Evolutionary conservation across 1,140 invertebrate species (phyloP), one percentile per base, ranked within the genome.

Genomic region (Hylaeus anthracinus): DNA sequence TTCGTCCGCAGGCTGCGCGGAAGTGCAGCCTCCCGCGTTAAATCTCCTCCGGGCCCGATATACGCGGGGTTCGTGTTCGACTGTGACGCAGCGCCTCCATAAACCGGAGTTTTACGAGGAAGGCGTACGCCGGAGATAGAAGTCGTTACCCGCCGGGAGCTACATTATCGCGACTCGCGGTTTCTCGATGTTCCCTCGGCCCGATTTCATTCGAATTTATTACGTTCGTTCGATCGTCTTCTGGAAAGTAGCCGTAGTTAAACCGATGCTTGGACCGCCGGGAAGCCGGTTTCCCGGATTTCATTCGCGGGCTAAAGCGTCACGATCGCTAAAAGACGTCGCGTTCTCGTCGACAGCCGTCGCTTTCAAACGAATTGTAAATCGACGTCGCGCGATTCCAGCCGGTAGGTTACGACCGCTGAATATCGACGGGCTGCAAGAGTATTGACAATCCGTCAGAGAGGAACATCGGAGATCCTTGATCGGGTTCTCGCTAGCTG

Each of bases 161-260:
- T 78, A 63, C 79, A 39, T 77, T 77, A 81, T 78, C 79, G 73
- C 37, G 26, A n/a, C 1, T 41, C 63, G 78, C 45, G 71, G 70
- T 70, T 69, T 70, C 58, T 55, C 41, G 45, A 69, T 76, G 64
- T n/a, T 77, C 60, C 53, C n/a, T 26, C 41, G 72, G 37, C 43
- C 53, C 61, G 71, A 53, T 70, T 79, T 79, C 73, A 79, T 79
- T 79, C 71, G 61, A 45, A 79, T 73, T 79, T 79, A 73, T 73
- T 73, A 41, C n/a, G 9, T 37, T 53, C 41, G 12, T 51, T 56
- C 53, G 61, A 79, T 26, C 51, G 26, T 26, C 51, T 10, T 6
- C 5, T 9, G 5, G 37, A 51, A 26, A 26, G 26, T 26, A 26
- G 26, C 26, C 26, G 26, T 26, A 26, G 26, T 26, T 26, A 26